Evolutionary conservation across 1,140 invertebrate species (phyloP).

Genomic region (Calosoma granatense): DNA sequence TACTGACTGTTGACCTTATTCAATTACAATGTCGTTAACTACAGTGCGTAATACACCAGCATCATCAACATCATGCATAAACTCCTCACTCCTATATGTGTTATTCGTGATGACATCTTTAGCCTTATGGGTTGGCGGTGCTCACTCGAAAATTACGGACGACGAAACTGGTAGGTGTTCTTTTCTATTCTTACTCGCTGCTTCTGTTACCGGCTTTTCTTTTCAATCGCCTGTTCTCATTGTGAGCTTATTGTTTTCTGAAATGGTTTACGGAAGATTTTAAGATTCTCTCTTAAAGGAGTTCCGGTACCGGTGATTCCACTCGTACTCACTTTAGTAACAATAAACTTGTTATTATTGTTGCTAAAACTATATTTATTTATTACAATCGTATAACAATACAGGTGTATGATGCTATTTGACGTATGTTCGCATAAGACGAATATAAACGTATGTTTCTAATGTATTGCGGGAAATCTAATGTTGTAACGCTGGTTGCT

Average conservation of each 20-base stretch:
- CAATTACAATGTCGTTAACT: not conserved
- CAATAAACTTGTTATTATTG: no score
- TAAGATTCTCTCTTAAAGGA: no score
- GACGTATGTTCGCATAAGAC: no score
- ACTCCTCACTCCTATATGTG: not conserved
- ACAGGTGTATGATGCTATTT: no score
- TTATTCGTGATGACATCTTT: not conserved
- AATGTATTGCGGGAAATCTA: no score
- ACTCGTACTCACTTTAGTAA: no score
- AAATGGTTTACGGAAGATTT: not conserved
- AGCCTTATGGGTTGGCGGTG: not conserved
- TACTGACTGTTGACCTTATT: not conserved
- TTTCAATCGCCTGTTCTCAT: not conserved
- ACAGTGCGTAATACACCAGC: not conserved
- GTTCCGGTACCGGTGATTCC: no score
- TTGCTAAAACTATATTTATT: no score
- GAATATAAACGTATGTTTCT: no score
- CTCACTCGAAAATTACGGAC: not conserved
- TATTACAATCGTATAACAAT: no score
- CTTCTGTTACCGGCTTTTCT: not conserved
- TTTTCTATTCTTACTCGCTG: not conserved
- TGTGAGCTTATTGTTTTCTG: conserved; percentile 5
- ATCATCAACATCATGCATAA: not conserved
- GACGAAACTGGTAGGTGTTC: conserved; percentile 2
- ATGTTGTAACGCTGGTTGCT: no score